These are phyloP conservation scores for Metopia argyrocephala DNA, from an alignment of 2,888 invertebrate genomes.

Conservation along the genomic window DNA sequence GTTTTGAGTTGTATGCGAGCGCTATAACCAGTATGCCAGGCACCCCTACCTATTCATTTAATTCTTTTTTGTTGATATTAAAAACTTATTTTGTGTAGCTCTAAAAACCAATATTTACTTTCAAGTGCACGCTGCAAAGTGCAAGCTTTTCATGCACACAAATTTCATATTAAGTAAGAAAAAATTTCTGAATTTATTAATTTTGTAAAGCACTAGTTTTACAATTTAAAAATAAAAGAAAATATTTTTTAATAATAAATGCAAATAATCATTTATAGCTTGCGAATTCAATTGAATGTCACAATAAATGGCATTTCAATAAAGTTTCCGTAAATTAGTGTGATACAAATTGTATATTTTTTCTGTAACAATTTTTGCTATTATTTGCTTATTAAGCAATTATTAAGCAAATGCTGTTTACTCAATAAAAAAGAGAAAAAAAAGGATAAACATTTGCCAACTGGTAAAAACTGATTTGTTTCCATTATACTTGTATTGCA, in stretches of 20 bases:
- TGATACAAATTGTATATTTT: neutral
- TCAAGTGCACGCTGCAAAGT: no score
- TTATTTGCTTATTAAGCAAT: constrained; percentile 46
- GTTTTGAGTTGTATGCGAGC: no score
- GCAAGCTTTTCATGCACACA: no score
- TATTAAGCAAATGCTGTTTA: neutral
- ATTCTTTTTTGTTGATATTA: no score
- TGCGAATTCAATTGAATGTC: constrained; percentile 32
- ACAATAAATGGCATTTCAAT: constrained; percentile 53
- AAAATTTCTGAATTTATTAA: no score
- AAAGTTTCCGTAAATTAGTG: constrained; percentile 32
- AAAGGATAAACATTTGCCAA: neutral
- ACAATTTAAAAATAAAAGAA: neutral
- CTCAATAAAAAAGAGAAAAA: neutral
- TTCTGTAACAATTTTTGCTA: constrained; percentile 33
- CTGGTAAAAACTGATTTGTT: neutral
- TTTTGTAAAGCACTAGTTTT: no score
- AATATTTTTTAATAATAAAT: neutral
- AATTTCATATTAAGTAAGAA: no score
- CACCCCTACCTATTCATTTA: no score
- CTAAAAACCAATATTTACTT: no score
- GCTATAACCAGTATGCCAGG: no score
- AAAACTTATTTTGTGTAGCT: no score
- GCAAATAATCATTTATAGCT: constrained; percentile 33
- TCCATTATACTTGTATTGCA: neutral